A percentile compares a stretch with the other conserved stretches of the same genome.
phyloP scores from a whole-genome alignment of 2,888 invertebrate genomes.

The Ophion slaviceki region DNA sequence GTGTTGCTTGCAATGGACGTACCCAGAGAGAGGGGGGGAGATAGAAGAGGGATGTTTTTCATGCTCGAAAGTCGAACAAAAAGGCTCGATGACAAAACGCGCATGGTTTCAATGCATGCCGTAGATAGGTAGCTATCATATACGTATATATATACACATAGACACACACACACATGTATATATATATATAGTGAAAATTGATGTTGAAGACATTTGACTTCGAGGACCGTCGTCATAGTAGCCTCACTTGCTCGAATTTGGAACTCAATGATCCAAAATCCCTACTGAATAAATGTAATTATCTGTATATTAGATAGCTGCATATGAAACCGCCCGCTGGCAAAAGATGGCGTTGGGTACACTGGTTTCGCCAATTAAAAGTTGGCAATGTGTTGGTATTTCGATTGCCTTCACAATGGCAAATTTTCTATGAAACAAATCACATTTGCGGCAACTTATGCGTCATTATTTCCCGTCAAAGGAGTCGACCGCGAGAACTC shows the following conservation, averaged over 20 bases:
- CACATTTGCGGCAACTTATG: no score
- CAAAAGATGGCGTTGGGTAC: not conserved
- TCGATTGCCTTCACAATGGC: no score
- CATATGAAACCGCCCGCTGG: no score
- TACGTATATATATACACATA: not conserved
- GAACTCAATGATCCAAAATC: not conserved
- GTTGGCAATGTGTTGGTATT: no score
- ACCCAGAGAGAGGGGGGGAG: conserved; percentile 48
- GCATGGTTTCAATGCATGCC: conserved; percentile 76
- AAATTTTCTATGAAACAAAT: no score
- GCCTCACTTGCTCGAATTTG: not conserved
- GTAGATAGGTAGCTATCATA: conserved; percentile 51
- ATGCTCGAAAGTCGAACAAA: conserved; percentile 78
- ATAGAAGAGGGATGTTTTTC: conserved; percentile 73
- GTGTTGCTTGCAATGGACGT: conserved; percentile 54
- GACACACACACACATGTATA: not conserved
- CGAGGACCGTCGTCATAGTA: not conserved
- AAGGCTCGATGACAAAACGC: conserved; percentile 80
- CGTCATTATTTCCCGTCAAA: no score
- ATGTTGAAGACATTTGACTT: not conserved
- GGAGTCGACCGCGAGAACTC: no score
- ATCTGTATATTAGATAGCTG: no score
- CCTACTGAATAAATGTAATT: not conserved
- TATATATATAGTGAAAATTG: not conserved
- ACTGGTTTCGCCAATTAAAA: not conserved